These are phyloP conservation scores for Drosophila nannoptera DNA, from an alignment of 1,140 invertebrate species.

Conservation along the genomic window DNA sequence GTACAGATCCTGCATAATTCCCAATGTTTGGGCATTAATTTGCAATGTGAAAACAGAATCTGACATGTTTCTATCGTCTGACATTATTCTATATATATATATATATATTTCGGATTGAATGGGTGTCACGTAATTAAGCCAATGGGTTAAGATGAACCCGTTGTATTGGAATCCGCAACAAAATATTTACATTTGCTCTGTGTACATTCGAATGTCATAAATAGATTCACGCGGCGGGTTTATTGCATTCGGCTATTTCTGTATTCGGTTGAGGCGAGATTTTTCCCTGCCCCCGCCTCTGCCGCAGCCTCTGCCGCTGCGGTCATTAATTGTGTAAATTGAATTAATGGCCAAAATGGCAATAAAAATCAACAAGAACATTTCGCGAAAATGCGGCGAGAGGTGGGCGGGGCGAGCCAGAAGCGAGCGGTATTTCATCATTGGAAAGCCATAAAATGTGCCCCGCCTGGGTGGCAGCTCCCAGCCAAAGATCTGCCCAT, in stretches of 20 bases:
- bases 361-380: constrained; percentile 57
- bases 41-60: too few relatives aligned
- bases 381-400: not conserved
- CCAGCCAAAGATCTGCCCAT: not conserved
- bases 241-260: constrained; percentile 52
- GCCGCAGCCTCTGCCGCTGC: constrained; percentile 3
- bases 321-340: constrained; percentile 71
- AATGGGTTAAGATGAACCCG: constrained; percentile 14
- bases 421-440: constrained; percentile 36
- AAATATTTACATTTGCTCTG: constrained; percentile 32
- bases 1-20: too few relatives aligned
- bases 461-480: constrained; percentile 33
- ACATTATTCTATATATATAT: not conserved
- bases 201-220: constrained; percentile 76
- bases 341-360: constrained; percentile 67
- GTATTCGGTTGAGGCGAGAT: constrained; percentile 14
- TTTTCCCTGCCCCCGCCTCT: not conserved
- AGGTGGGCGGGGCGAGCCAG: not conserved
- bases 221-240: constrained; percentile 64
- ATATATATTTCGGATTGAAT: not conserved
- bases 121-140: constrained; percentile 2
- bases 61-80: too few relatives aligned
- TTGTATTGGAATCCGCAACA: constrained; percentile 1
- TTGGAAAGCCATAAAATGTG: constrained; percentile 63
- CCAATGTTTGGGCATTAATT: too few relatives aligned